Evolutionary conservation across 23 tunicate genomes (phyloP).

Genomic region (Styela plicata): DNA sequence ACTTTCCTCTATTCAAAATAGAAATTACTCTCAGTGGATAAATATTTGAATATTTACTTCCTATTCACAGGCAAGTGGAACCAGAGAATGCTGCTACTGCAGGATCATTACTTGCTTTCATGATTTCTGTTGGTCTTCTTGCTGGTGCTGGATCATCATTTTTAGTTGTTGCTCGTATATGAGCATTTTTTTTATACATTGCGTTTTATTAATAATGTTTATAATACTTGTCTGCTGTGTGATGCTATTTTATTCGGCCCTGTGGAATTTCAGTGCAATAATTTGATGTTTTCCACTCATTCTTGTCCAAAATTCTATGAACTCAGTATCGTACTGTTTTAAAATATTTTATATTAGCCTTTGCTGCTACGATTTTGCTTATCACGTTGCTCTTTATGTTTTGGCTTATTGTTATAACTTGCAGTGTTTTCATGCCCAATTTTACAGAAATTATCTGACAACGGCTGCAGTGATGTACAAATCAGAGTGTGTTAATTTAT

Average conservation of each 20-base stretch:
- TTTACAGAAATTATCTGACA: no score
- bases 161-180: conserved; percentile 29
- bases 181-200: conserved; percentile 11
- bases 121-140: conserved; percentile 63
- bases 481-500: no score
- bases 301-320: background rate
- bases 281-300: background rate
- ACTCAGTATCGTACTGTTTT: background rate
- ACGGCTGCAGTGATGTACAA: no score
- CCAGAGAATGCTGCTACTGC: conserved; percentile 58
- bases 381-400: no score
- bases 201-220: no score
- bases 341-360: background rate
- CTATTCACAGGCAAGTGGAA: conserved; percentile 32
- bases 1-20: no score
- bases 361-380: background rate
- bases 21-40: no score
- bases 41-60: conserved; percentile 1
- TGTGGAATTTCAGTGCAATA: background rate
- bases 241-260: no score
- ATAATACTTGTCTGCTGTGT: no score
- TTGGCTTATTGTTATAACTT: no score
- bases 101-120: conserved; percentile 79
- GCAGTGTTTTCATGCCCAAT: no score
- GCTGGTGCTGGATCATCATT: conserved; percentile 89